Percentiles rank a stretch among this genome's conserved stretches.
These are phyloP conservation scores for Pungitius pungitius DNA, from an alignment of 2,113 vertebrate species.

Conservation along the genomic window DNA sequence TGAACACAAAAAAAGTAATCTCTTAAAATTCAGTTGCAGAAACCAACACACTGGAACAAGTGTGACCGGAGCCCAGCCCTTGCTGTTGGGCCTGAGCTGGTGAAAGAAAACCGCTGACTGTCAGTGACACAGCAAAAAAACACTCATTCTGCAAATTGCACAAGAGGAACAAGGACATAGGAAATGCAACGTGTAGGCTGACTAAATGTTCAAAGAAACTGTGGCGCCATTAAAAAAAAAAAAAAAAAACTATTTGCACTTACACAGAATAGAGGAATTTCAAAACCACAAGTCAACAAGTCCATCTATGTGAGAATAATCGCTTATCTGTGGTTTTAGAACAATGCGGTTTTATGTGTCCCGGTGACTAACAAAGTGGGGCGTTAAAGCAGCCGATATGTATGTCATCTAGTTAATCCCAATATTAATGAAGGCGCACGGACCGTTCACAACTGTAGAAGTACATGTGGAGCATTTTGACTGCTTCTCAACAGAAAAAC, in stretches of 20 bases:
- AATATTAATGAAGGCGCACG: neutral
- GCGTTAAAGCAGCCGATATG: neutral
- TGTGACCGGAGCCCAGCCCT: conserved; percentile 10
- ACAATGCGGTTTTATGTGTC: neutral
- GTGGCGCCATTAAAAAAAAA: too few relatives aligned
- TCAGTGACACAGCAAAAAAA: conserved; percentile 70
- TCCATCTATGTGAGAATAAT: neutral
- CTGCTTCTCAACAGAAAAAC: too few relatives aligned
- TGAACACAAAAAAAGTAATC: neutral
- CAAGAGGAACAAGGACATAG: neutral
- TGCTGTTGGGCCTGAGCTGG: conserved; percentile 7
- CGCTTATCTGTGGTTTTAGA: neutral
- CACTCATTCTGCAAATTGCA: conserved; percentile 18
- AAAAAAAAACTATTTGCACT: neutral
- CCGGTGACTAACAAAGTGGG: too few relatives aligned
- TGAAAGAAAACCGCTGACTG: conserved; percentile 77
- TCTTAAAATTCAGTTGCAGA: neutral
- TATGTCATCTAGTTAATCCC: neutral
- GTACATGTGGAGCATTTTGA: too few relatives aligned
- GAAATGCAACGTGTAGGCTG: neutral
- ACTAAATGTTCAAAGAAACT: neutral
- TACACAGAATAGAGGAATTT: neutral
- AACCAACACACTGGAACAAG: conserved; percentile 12
- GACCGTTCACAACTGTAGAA: too few relatives aligned
- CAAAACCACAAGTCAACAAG: neutral